These are phyloP conservation scores for Oscheius sp. DNA, from an alignment of 2,888 invertebrate species.

Conservation along the genomic window DNA sequence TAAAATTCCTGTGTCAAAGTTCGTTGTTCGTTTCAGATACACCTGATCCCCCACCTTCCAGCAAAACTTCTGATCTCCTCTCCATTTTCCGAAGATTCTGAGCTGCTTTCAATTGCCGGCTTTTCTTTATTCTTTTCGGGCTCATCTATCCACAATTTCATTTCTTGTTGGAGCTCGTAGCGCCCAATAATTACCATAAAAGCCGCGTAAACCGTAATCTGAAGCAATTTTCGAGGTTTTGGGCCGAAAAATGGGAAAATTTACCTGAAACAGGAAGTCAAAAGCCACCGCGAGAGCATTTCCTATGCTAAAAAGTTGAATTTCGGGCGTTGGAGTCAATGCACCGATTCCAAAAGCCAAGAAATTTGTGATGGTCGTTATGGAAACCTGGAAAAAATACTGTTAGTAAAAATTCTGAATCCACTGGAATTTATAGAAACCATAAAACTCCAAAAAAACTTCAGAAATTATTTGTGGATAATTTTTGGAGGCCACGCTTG, in stretches of 20 bases:
- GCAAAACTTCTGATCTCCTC: background rate
- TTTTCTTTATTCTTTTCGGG: constrained; percentile 41
- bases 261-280: constrained; percentile 66
- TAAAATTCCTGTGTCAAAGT: too few species aligned
- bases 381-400: constrained; percentile 64
- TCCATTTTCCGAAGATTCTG: background rate
- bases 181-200: constrained; percentile 67
- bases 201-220: constrained; percentile 69
- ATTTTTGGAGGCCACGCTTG: too few species aligned
- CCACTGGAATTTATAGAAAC: too few species aligned
- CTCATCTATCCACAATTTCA: constrained; percentile 11
- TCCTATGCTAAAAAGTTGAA: constrained; percentile 71
- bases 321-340: constrained; percentile 70
- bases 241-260: background rate
- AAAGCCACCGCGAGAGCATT: constrained; percentile 67
- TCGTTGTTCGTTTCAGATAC: too few species aligned
- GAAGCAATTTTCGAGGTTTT: constrained; percentile 35
- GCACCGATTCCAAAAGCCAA: constrained; percentile 66
- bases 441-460: too few species aligned
- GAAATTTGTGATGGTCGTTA: constrained; percentile 70
- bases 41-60: background rate
- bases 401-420: too few species aligned
- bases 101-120: constrained; percentile 34
- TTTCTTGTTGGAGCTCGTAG: constrained; percentile 50
- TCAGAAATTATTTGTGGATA: too few species aligned